Base-by-base conservation (phyloP, 2,888 invertebrate species). In the Erpobdella octoculata region DNA sequence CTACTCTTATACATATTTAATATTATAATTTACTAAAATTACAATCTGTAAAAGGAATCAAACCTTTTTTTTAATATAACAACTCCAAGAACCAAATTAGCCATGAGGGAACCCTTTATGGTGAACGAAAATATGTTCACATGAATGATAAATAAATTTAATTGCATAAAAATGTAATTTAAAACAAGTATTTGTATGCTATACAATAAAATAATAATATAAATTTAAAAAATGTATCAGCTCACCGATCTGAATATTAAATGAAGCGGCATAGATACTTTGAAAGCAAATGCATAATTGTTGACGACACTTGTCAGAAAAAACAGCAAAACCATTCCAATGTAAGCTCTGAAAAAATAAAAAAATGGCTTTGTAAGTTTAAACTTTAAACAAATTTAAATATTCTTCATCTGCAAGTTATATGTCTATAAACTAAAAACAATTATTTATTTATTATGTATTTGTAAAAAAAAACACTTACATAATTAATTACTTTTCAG, bases 251-350 rank as follows among this genome's bases (percentile, higher is more conserved):
- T 87, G 83, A 98, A 98, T 81, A 98, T 97, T 91, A 97, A 95
- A 81, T 97, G 97, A 62, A 98, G 85, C 0, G 97, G 96, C 89
- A 98, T 95, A 0, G 97, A 89, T 79, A 98, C 94, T 82, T 96
- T 93, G 80, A 93, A 97, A 82, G 91, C 89, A 79, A 97, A 91
- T 0, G 95, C 95, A 86, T 92, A 92, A 83, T 97, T 98, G 76
- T 85, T 86, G 35, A 80, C 74, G 8, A 83, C 79, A 83, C 92
- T 96, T 21, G 91, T 89, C 0, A 91, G 85, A 84, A 95, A 96
- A 84, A 96, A 97, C 85, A 95, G 89, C 15, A 88, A 85, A 0
- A 96, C 95, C 72, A 96, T 85, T 64, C 89, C 83, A 8, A 89
- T 80, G 81, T 97, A 97, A 78, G 90, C 89, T 78, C 82, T 83